Evolutionary conservation across 2,113 vertebrate genomes (phyloP).

Genomic region (Loxodonta africana): DNA sequence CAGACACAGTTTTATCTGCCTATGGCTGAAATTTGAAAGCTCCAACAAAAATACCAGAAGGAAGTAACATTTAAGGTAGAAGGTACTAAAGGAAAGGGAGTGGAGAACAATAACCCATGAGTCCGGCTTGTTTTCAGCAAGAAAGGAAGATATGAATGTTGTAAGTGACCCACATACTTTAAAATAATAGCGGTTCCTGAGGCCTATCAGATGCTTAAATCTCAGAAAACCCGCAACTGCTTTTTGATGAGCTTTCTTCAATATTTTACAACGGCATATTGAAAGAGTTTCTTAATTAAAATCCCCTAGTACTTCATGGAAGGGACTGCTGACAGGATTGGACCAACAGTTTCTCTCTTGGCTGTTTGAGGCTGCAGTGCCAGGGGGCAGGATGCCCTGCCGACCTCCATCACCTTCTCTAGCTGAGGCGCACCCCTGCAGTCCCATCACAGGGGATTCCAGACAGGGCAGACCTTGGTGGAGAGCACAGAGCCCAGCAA

Average conservation of each 20-base stretch:
- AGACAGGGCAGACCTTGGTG: background rate
- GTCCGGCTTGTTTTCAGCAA: slow-evolving; percentile 26
- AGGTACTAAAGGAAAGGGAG: background rate
- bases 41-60: slow-evolving; percentile 14
- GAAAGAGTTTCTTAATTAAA: slow-evolving; percentile 73
- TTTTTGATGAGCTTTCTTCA: slow-evolving; percentile 63
- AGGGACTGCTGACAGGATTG: background rate
- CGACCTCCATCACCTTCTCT: background rate
- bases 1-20: background rate
- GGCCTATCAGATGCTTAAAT: background rate
- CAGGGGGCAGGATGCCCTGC: background rate
- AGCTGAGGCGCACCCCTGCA: background rate
- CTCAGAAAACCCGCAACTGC: background rate
- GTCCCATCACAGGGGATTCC: background rate
- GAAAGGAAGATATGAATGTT: background rate
- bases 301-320: background rate
- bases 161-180: background rate
- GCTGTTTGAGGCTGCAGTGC: background rate
- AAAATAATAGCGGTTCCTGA: slow-evolving; percentile 23
- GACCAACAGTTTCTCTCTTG: background rate
- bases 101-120: background rate
- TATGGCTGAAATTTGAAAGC: background rate
- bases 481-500: background rate
- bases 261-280: slow-evolving; percentile 65
- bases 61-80: slow-evolving; percentile 60